Evolutionary conservation across 1,140 invertebrate genomes (phyloP), one percentile per base, ranked within the genome.

Genomic region (Piezodorus guildinii): DNA sequence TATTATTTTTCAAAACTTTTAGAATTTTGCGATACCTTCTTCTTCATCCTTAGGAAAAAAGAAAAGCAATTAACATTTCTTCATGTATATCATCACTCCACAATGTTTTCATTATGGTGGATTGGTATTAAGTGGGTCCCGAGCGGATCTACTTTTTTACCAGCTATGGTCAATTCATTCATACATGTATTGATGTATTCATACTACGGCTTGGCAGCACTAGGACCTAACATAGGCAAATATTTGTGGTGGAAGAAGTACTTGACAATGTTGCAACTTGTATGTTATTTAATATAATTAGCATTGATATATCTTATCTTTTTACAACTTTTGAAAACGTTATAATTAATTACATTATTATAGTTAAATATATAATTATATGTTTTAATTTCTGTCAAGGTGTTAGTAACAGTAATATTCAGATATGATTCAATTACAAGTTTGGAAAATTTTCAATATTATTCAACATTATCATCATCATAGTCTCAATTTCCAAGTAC

Each of bases 241-340:
- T 94, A 87, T 72, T 76, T 95, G 0, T 94, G 91, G 90, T 96
- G 91, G 91, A 96, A 96, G 74, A 92, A 89, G 72, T 94, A 95
- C 72, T 79, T 96, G 58, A 96, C 94, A 0, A 86, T 88, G 60
- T 75, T 94, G 27, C 91, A 93, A 70, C 71, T 84, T 72, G 77
- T 79, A 73, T 73, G 71, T 68, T 15, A 39, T 39, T 1, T 10
- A 10, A 39, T 39, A 12, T 39, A 12, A 39, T 39, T 10, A 39
- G 34, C 6, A 39, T 39, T 39, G 12, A 39, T 39, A 39, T 39
- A 39, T 5, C 30, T 30, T 30, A 30, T 30, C n/a, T n/a, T n/a
- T n/a, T n/a, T n/a, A n/a, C n/a, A n/a, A n/a, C n/a, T n/a, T n/a
- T n/a, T n/a, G n/a, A n/a, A n/a, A n/a, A n/a, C n/a, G n/a, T n/a